phyloP scores from a whole-genome alignment of 1,140 invertebrate species.

The Sycophaga agraensis region DNA sequence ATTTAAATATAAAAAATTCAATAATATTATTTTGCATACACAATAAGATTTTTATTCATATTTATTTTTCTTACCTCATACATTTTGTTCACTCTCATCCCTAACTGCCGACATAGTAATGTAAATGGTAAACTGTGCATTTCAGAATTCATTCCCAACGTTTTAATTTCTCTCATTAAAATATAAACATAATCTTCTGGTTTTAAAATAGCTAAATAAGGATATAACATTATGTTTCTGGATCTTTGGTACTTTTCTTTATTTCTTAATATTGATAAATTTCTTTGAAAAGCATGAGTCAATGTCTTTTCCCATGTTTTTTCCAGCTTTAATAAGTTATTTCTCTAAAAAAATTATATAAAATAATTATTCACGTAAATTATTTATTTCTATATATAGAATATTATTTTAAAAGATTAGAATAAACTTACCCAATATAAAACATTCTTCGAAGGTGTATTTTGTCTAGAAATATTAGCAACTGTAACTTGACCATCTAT shows the following conservation, averaged over 20 bases:
- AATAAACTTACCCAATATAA: slow-evolving; percentile 2
- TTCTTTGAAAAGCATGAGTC: slow-evolving; percentile 64
- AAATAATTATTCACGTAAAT: background rate
- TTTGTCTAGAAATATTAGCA: slow-evolving; percentile 64
- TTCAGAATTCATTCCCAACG: slow-evolving; percentile 74
- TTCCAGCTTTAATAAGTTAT: slow-evolving; percentile 64
- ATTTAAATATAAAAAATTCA: too few species aligned
- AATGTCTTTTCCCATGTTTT: slow-evolving; percentile 67
- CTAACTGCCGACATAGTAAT: slow-evolving; percentile 68
- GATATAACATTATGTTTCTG: slow-evolving; percentile 64
- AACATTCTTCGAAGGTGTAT: slow-evolving; percentile 11
- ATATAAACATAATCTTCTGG: slow-evolving; percentile 66
- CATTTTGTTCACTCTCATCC: slow-evolving; percentile 63
- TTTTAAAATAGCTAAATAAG: slow-evolving; percentile 72
- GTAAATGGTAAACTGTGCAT: slow-evolving; percentile 73
- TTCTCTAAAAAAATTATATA: slow-evolving; percentile 46
- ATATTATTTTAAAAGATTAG: background rate
- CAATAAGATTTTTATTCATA: background rate
- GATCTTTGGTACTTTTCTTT: slow-evolving; percentile 45
- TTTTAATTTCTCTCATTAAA: slow-evolving; percentile 67
- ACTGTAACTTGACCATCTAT: slow-evolving; percentile 65
- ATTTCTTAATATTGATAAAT: slow-evolving; percentile 64
- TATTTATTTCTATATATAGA: background rate
- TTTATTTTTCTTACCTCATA: slow-evolving; percentile 40
- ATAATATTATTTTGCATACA: too few species aligned